These are phyloP conservation scores for Ooceraea biroi DNA, from an alignment of 1,140 invertebrate species.

Conservation along the genomic window DNA sequence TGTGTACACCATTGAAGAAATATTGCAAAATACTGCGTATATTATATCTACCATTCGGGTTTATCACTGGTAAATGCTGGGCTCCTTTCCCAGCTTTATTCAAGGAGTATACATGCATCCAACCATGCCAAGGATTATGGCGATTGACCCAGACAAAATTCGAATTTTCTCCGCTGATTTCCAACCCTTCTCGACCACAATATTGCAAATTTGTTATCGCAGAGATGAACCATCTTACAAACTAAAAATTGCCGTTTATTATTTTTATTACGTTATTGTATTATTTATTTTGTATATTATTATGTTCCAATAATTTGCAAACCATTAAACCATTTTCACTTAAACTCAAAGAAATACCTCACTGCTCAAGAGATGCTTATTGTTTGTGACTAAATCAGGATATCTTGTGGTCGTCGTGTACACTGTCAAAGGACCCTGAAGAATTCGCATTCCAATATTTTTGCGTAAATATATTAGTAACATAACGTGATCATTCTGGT, in stretches of 20 bases:
- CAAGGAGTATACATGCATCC: conserved; percentile 77
- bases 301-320: not conserved
- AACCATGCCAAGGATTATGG: conserved; percentile 73
- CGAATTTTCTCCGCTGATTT: conserved; percentile 65
- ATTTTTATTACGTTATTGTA: not conserved
- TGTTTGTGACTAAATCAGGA: conserved; percentile 70
- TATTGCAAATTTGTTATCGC: conserved; percentile 73
- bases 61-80: conserved; percentile 66
- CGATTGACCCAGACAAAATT: conserved; percentile 72
- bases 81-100: conserved; percentile 73
- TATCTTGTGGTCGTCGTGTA: conserved; percentile 26
- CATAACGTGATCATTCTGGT: not conserved
- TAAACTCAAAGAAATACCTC: conserved; percentile 63
- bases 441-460: not conserved
- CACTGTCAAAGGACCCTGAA: conserved; percentile 52
- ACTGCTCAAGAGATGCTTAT: conserved; percentile 73
- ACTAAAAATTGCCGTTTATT: conserved; percentile 67
- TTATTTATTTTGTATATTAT: too few relatives aligned
- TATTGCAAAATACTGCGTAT: not conserved
- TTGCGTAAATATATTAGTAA: not conserved
- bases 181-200: conserved; percentile 73
- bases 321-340: not conserved
- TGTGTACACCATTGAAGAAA: not conserved
- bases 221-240: conserved; percentile 75
- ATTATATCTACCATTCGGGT: conserved; percentile 67